Evolutionary conservation across 2,113 vertebrate species (phyloP).

Genomic region (Lampris incognitus): DNA sequence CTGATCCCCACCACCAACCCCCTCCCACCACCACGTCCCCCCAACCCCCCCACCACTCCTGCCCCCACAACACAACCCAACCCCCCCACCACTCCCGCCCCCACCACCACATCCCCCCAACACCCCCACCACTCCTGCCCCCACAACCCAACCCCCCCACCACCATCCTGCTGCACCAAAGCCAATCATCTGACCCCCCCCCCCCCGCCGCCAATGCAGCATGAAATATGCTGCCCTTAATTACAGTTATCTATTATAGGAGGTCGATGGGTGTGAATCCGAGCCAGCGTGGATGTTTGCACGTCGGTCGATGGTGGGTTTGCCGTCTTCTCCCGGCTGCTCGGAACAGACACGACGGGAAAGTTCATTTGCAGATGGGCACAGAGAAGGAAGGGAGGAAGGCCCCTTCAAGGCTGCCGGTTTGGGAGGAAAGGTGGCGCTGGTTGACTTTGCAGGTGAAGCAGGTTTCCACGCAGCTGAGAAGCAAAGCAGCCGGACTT

Average conservation of each 20-base stretch:
- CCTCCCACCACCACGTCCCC: constrained; percentile 54
- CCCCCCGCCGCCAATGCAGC: constrained; percentile 78
- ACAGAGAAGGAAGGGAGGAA: too few species aligned
- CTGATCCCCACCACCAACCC: constrained; percentile 28
- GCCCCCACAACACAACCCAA: neutral
- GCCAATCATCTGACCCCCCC: constrained; percentile 23
- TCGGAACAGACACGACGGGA: too few species aligned
- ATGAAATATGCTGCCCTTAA: constrained; percentile 91
- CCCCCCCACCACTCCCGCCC: neutral
- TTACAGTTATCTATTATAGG: constrained; percentile 99
- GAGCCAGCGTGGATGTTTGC: constrained; percentile 78
- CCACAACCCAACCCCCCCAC: constrained; percentile 71
- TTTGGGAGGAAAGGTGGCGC: too few species aligned
- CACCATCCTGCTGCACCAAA: constrained; percentile 76
- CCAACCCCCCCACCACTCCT: constrained; percentile 60
- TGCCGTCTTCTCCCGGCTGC: too few species aligned
- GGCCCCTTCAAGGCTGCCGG: too few species aligned
- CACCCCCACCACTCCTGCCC: neutral
- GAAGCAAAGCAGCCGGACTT: too few species aligned
- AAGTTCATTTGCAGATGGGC: too few species aligned
- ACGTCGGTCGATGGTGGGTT: constrained; percentile 78
- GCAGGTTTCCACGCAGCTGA: too few species aligned
- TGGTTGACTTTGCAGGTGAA: too few species aligned
- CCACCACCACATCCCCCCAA: constrained; percentile 74
- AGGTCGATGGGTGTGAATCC: constrained; percentile 93